Base-by-base conservation (phyloP, 2,113 vertebrate species). In the Chloropsis hardwickii region DNA sequence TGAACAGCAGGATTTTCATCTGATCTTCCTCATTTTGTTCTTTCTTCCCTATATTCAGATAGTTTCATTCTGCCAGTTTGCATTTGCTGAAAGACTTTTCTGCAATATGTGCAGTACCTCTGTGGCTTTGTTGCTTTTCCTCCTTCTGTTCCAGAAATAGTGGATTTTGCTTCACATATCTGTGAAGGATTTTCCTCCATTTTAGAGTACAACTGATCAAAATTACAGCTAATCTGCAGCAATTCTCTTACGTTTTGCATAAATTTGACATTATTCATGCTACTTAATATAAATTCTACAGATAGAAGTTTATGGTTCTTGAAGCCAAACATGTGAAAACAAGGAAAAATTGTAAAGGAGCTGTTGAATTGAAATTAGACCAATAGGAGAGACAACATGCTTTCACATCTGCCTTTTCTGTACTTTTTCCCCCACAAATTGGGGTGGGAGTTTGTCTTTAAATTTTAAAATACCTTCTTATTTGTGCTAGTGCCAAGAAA, bases 351-450 rank as follows among this genome's bases (percentile, higher is more conserved):
- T 94, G 86, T 44, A 83, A 88, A 84, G 81, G 71, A 96, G 15
- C 73, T 89, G 57, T 94, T 56, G 93, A 88, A 94, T 50, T 77
- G 77, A 92, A 97, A 90, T 91, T 61, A 94, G 51, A 96, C 84
- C 93, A 94, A 23, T 94, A 86, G 82, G 93, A 92, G 92, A 95
- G 78, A 94, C 69, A 96, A 80, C 70, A 86, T 70, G 31, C 86
- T 70, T 95, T 90, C 80, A 92, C 77, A 86, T 94, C 85, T 97
- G 92, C 92, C 96, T 97, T 97, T 96, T 94, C 73, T 96, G 72
- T 94, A 57, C 57, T 81, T 92, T 85, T 66, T 58, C 23, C 23
- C 35, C 78, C 66, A 61, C 56, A 96, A 76, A 96, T 54, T 90
- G 77, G 3, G 11, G 7, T 5, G 19, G 4, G 10, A 1, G 3